Evolutionary conservation across 2,888 invertebrate genomes (phyloP).

Genomic region (Lissocephala sabroskyi): DNA sequence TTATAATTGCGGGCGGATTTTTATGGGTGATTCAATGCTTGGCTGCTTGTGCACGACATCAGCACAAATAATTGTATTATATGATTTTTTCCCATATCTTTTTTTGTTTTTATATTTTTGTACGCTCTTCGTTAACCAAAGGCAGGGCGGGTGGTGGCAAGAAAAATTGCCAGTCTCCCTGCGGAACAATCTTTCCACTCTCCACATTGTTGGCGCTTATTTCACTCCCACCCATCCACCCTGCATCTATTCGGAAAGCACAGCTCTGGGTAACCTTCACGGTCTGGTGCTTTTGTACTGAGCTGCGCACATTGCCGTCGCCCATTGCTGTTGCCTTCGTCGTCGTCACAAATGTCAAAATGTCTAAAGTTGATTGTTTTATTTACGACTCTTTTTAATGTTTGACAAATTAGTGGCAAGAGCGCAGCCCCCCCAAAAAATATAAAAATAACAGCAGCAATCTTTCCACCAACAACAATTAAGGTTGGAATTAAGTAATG

Average conservation of each 20-base stretch:
- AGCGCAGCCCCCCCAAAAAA: too few species aligned
- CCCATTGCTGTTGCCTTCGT: conserved; percentile 14
- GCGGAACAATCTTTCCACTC: too few species aligned
- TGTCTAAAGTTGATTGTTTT: conserved; percentile 58
- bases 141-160: too few species aligned
- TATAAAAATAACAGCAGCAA: conserved; percentile 25
- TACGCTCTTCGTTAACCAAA: too few species aligned
- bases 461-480: conserved; percentile 23
- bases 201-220: neutral
- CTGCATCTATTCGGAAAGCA: neutral
- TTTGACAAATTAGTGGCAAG: conserved; percentile 55
- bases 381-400: conserved; percentile 59
- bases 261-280: conserved; percentile 44
- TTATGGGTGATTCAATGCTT: too few species aligned
- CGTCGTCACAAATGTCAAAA: conserved; percentile 46
- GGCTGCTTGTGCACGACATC: too few species aligned
- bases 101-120: neutral
- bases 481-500: conserved; percentile 44
- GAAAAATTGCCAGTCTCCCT: too few species aligned
- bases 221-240: neutral
- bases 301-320: too few species aligned
- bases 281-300: conserved; percentile 39
- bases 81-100: neutral
- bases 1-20: too few species aligned
- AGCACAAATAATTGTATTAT: too few species aligned